These are phyloP conservation scores for Myripristis jacobus DNA, from an alignment of 2,797 vertebrate genomes.

Conservation along the genomic window DNA sequence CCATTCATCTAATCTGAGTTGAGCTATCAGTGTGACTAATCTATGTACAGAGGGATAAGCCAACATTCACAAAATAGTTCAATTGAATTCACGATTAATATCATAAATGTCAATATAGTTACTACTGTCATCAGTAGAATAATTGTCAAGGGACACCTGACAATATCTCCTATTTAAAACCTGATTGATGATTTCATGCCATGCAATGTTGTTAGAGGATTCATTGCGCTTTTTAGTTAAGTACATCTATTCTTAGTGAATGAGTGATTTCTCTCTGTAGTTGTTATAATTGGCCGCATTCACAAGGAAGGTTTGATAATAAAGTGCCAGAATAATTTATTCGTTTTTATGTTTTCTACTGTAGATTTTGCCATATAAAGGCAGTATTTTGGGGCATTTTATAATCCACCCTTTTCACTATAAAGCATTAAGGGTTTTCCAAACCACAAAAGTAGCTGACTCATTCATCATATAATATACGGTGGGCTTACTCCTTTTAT, in stretches of 20 bases:
- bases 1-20: not conserved
- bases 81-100: not conserved
- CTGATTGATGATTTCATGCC: conserved; percentile 13
- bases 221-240: conserved; percentile 24
- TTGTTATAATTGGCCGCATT: conserved; percentile 58
- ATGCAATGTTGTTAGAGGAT: not conserved
- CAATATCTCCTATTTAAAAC: conserved; percentile 24
- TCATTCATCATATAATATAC: conserved; percentile 61
- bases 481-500: conserved; percentile 51
- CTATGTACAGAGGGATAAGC: not conserved
- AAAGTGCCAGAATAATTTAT: conserved; percentile 28
- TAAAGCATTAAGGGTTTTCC: conserved; percentile 14
- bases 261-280: conserved; percentile 28
- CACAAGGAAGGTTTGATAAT: conserved; percentile 41
- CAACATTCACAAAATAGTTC: not conserved
- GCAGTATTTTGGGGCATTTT: conserved; percentile 21
- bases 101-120: not conserved
- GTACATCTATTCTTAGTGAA: conserved; percentile 44
- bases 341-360: conserved; percentile 21
- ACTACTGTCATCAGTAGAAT: not conserved
- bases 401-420: conserved; percentile 4
- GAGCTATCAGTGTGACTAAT: conserved; percentile 2
- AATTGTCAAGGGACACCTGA: not conserved
- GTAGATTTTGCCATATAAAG: not conserved
- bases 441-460: conserved; percentile 28